Evolutionary conservation across 1,140 invertebrate genomes (phyloP), one percentile per base, ranked within the genome.

Genomic region (Drosophila sproati): DNA sequence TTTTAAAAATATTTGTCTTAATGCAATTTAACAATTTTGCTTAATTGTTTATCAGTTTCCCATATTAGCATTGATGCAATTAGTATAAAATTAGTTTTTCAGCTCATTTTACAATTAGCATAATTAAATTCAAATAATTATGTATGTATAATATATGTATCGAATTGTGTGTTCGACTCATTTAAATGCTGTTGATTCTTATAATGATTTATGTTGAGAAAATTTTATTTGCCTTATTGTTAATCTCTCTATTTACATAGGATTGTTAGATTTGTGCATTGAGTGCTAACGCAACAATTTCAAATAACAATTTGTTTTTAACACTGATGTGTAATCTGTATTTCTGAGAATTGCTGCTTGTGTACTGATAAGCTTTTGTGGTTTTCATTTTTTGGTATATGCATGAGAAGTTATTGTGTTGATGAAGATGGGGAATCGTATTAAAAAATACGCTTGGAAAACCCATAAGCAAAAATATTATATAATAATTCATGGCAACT

Each of bases 291-390:
- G 29, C 32, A 5, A 7, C 43, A 52, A 10, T 41, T 39, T 43
- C 39, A 45, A 50, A 51, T 56, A 12, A 47, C 39, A 35, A 28
- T 34, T 43, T 57, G 8, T 39, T 20, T 10, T 28, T 54, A 54
- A 45, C 29, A 54, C n/a, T 35, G 45, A 6, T 20, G 37, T 34
- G 7, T 20, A 52, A 35, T 60, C 28, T 63, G 64, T 39, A 32
- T 62, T 47, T 48, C 55, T 67, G 37, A 29, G 51, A 63, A 60
- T 71, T 54, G 12, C 7, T 47, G 7, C n/a, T 61, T 73, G 67
- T 55, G 45, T 67, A 68, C 66, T 78, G 51, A 66, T 73, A 73
- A 78, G 37, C 76, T 67, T 48, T 35, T 41, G 54, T 76, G 34
- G 7, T 64, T 66, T 28, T 39, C 31, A 41, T 59, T 5, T 32